Evolutionary conservation across 2,888 invertebrate genomes (phyloP).

Genomic region (Acleris sparsana): DNA sequence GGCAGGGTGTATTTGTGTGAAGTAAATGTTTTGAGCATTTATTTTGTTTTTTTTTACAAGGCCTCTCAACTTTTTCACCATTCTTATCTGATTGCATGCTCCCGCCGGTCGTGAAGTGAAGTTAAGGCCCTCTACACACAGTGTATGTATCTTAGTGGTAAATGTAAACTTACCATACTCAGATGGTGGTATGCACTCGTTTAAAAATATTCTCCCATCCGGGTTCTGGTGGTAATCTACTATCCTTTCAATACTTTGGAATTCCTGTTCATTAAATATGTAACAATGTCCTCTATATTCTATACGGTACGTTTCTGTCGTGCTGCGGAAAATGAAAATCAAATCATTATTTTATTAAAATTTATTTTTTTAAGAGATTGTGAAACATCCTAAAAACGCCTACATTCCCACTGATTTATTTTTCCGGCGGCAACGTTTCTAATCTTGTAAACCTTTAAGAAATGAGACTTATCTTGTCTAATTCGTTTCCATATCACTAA

Average conservation of each 20-base stretch:
- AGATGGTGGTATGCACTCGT: constrained; percentile 92
- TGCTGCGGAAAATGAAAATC: constrained; percentile 56
- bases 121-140: too few relatives aligned
- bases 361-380: neutral
- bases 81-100: too few relatives aligned
- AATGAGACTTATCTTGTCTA: too few relatives aligned
- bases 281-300: constrained; percentile 77
- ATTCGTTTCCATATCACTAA: too few relatives aligned
- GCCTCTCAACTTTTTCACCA: too few relatives aligned
- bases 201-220: constrained; percentile 84
- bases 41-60: too few relatives aligned
- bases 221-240: constrained; percentile 85
- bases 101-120: too few relatives aligned
- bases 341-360: neutral
- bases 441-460: too few relatives aligned
- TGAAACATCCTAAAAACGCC: neutral
- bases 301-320: constrained; percentile 88
- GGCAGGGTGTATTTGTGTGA: too few relatives aligned
- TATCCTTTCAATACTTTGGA: constrained; percentile 85
- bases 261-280: constrained; percentile 84
- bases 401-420: too few relatives aligned
- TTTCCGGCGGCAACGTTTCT: too few relatives aligned
- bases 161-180: constrained; percentile 88
- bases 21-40: too few relatives aligned
- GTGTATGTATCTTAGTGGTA: neutral